Conservation (phyloP, 2,888 invertebrate genomes). For the Elmis aenea region DNA sequence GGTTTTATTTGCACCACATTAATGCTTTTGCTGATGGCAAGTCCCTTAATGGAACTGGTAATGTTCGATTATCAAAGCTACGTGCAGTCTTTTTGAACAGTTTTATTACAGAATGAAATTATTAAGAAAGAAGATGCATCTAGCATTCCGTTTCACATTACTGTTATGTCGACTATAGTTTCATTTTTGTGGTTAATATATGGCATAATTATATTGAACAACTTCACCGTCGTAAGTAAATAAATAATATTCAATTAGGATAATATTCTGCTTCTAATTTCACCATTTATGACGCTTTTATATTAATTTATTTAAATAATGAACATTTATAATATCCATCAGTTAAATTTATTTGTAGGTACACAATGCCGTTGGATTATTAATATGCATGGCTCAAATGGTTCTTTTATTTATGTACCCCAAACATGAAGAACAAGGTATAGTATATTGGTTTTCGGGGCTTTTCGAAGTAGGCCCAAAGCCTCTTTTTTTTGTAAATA, state of each 20-base stretch:
- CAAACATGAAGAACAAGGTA: too few relatives aligned
- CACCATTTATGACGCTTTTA: too few relatives aligned
- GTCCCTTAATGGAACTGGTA: constrained; percentile 67
- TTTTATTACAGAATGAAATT: constrained; percentile 62
- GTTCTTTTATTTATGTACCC: constrained; percentile 67
- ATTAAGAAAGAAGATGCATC: constrained; percentile 78
- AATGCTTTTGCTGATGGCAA: constrained; percentile 62
- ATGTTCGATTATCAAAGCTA: constrained; percentile 36
- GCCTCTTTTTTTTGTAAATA: too few relatives aligned
- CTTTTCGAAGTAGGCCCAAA: too few relatives aligned
- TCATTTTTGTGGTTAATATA: constrained; percentile 76
- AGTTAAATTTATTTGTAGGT: constrained; percentile 53
- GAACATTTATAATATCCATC: too few relatives aligned
- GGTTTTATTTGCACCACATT: constrained; percentile 66
- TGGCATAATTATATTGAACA: constrained; percentile 69
- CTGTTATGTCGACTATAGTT: constrained; percentile 75
- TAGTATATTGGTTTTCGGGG: too few relatives aligned
- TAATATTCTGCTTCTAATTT: too few relatives aligned
- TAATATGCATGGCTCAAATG: constrained; percentile 59
- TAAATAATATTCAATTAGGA: constrained; percentile 10
- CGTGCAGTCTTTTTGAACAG: not conserved
- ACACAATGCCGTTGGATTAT: constrained; percentile 65
- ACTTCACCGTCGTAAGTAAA: constrained; percentile 73
- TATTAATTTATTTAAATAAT: too few relatives aligned
- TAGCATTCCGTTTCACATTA: constrained; percentile 82